Evolutionary conservation across 2,113 vertebrate species (phyloP), one percentile per base, ranked within the genome.

Genomic region (Pheucticus melanocephalus): DNA sequence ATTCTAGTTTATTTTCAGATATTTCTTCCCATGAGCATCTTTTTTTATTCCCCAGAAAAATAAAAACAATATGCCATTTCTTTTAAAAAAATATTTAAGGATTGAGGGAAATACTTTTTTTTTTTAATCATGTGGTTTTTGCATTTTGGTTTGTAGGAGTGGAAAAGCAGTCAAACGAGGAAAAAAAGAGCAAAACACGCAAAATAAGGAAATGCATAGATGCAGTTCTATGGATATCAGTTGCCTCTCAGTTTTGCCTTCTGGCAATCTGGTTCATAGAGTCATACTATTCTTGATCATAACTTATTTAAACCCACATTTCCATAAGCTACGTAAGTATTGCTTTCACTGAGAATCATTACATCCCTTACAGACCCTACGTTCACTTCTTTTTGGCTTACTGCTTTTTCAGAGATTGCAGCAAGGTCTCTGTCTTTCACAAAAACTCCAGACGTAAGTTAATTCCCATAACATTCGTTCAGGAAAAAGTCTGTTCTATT

Each of bases 1-100:
- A 60, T 6, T 31, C 15, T 16, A 22, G 21, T 39, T 9, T 47
- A 33, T 63, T 89, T 89, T 86, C 21, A 59, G 56, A 53, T 54
- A 73, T 45, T 79, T 57, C 2, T 79, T 75, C 21, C 21, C 63
- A 9, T 3, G 1, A 9, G 1, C 3, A 56, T 17, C 0, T 40
- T 15, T 50, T 70, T 71, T 53, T 53, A 24, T 33, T 22, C 12
- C 33, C 4, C 18, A 11, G 13, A 5, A 10, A 37, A 51, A 42
- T 10, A n/a, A 40, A 66, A 66, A 21, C 2, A 31, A 24, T 5
- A 11, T 39, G 3, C 2, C 4, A 21, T 65, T 83, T 79, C 0
- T 31, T 54, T 16, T 2, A 31, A 30, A 18, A 30, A 30, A 40
- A 30, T 5, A 60, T 4, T 37, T 7, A 35, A 69, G 9, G 17